Percentiles rank a stretch among this genome's conserved stretches.
Conservation (phyloP, 2,888 invertebrate species). For the Atrina japonica region DNA sequence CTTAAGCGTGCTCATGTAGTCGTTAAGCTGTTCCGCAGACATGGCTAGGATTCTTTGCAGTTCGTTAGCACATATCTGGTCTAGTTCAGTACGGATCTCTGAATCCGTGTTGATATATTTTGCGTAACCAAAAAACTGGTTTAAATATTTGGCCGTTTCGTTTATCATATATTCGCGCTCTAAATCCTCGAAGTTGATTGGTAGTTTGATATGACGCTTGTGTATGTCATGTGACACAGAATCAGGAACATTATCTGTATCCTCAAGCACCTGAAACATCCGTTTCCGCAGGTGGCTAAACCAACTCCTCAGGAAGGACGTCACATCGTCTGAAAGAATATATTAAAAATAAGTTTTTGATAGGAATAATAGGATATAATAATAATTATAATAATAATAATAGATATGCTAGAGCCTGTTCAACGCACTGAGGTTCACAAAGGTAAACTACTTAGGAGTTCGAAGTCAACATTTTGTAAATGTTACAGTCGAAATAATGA, state of each 20-base stretch:
- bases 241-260: background rate
- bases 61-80: background rate
- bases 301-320: too few species aligned
- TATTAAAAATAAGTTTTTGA: too few species aligned
- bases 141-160: conserved; percentile 9
- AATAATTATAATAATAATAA: too few species aligned
- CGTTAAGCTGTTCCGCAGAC: conserved; percentile 10
- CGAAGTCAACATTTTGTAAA: too few species aligned
- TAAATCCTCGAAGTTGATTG: conserved; percentile 25
- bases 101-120: conserved; percentile 2
- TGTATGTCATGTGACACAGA: background rate
- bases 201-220: conserved; percentile 20
- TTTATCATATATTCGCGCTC: conserved; percentile 16
- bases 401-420: too few species aligned
- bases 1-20: conserved; percentile 22
- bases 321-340: too few species aligned
- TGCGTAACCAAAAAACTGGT: background rate
- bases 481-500: too few species aligned
- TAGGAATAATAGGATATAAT: too few species aligned
- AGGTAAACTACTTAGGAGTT: too few species aligned
- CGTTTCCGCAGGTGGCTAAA: too few species aligned
- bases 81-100: background rate
- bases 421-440: too few species aligned
- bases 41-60: background rate
- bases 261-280: too few species aligned